Evolutionary conservation across 2,888 invertebrate genomes (phyloP).

Genomic region (Diaphora mendica): DNA sequence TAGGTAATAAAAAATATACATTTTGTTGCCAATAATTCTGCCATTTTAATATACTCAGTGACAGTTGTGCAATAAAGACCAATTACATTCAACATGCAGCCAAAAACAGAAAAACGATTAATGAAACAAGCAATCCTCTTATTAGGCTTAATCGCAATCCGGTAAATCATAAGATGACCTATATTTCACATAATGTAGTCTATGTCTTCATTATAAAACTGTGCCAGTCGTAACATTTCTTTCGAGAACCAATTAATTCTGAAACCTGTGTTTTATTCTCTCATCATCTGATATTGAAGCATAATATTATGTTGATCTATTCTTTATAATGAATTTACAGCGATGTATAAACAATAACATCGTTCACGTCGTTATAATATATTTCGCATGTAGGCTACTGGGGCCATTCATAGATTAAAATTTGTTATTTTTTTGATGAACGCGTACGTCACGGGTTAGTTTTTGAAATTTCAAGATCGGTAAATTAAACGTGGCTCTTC

Average conservation of each 20-base stretch:
- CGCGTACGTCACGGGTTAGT: neutral
- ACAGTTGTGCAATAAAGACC: neutral
- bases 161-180: slow-evolving; percentile 26
- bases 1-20: too few species aligned
- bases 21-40: too few species aligned
- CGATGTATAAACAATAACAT: neutral
- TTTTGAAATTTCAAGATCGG: neutral
- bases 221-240: neutral
- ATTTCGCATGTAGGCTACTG: neutral
- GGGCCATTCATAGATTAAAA: neutral
- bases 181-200: neutral
- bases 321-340: neutral
- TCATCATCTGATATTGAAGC: neutral
- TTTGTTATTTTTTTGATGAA: neutral
- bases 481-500: neutral
- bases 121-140: neutral
- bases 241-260: neutral
- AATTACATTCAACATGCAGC: neutral
- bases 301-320: slow-evolving; percentile 27
- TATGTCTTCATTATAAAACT: neutral
- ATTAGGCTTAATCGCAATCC: neutral
- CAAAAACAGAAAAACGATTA: neutral
- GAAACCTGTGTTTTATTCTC: neutral
- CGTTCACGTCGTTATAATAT: neutral
- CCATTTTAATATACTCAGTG: neutral